These are phyloP conservation scores for Mastomys coucha DNA, from an alignment of 2,113 vertebrate species.

Conservation along the genomic window DNA sequence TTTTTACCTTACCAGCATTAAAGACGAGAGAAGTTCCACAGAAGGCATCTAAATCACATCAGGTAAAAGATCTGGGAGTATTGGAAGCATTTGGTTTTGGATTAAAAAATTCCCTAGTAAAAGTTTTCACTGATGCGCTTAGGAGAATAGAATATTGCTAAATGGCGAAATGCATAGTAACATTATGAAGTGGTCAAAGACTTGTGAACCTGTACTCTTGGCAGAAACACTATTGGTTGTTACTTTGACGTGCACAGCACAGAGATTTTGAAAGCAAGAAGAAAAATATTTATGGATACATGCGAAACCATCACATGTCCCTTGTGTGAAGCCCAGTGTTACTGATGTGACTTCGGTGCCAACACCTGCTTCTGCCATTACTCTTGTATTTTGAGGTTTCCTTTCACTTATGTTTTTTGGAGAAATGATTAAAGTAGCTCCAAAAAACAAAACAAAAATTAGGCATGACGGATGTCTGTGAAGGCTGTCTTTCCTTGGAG, in stretches of 20 bases:
- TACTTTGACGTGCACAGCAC: not conserved
- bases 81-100: not conserved
- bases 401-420: not conserved
- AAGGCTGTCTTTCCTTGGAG: not conserved
- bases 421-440: not conserved
- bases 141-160: not conserved
- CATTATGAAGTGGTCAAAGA: not conserved
- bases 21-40: accelerated
- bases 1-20: conserved; percentile 43
- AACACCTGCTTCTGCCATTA: not conserved
- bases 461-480: not conserved
- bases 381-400: not conserved
- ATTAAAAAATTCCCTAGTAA: not conserved
- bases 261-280: conserved; percentile 39
- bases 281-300: not conserved
- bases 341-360: not conserved
- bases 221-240: not conserved
- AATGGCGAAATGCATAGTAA: not conserved
- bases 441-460: not conserved
- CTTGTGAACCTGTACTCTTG: not conserved
- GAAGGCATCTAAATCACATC: not conserved
- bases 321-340: not conserved
- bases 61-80: conserved; percentile 62
- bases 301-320: not conserved
- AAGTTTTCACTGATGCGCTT: not conserved